Base-by-base conservation (phyloP, 2,888 invertebrate species). In the Danaus chrysippus region DNA sequence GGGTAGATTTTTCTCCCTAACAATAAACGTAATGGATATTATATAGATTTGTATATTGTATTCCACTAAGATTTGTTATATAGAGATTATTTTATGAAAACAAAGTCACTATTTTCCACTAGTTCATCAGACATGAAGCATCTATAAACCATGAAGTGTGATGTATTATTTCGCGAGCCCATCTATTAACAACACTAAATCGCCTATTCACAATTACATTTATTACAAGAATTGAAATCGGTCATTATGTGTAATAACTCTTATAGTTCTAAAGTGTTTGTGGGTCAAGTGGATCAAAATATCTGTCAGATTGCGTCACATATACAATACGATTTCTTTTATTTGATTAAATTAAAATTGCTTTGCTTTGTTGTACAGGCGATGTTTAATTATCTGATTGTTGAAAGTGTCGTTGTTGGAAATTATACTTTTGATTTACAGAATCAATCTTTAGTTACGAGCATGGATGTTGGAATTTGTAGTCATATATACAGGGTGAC, bases 121-220 rank as follows among this genome's bases (percentile, higher is more conserved):
- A 49, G 49, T 17, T 49, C 17, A 10, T 49, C 15, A 17, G 17
- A 17, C 17, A 49, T 17, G 49, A 49, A 49, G 17, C 17, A 49
- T 17, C 17, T 17, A 17, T 49, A 49, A 11, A 10, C 15, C 17
- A 49, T 49, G 49, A 11, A 49, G 49, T 49, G 49, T 17, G 49
- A 49, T 49, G 17, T 49, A 49, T 49, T 49, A 49, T 49, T 49
- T 49, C 49, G 49, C 49, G 49, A 49, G 49, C 49, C 49, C 49
- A 49, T 49, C 49, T 49, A 49, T 49, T 49, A 49, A 17, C 11
- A 10, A 17, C 17, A 10, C 49, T 49, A 17, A 49, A 49, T 17
- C 49, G 49, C 17, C 49, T 17, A 2, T 49, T 49, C 17, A 49
- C 17, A 49, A 49, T 49, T 49, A 49, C 49, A 49, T 49, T 49